Conservation (phyloP, 2,888 invertebrate genomes). For the Myopa testacea region DNA sequence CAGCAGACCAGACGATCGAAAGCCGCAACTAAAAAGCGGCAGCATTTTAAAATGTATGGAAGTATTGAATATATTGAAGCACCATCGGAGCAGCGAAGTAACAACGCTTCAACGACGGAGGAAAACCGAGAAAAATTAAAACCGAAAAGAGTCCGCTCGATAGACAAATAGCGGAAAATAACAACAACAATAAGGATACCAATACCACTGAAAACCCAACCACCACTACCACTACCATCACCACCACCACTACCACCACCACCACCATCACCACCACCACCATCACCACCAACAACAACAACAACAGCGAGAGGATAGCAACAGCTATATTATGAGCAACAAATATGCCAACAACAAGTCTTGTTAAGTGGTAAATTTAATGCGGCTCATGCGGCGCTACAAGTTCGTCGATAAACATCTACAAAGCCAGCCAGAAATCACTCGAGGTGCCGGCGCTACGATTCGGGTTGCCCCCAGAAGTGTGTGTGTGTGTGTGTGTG, state of each 20-base stretch:
- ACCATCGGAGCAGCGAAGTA: too few relatives aligned
- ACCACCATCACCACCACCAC: too few relatives aligned
- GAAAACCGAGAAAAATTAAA: background rate
- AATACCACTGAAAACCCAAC: background rate
- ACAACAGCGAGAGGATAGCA: too few relatives aligned
- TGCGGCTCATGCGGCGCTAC: slow-evolving; percentile 29
- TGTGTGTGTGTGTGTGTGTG: background rate
- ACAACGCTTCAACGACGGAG: background rate
- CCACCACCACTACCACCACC: too few relatives aligned
- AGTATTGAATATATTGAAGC: too few relatives aligned
- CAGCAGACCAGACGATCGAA: too few relatives aligned
- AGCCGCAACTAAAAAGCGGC: too few relatives aligned
- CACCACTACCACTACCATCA: too few relatives aligned
- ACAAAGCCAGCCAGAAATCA: slow-evolving; percentile 20
- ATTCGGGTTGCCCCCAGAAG: slow-evolving; percentile 8
- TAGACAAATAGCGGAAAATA: background rate
- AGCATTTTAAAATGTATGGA: too few relatives aligned
- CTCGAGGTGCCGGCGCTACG: slow-evolving; percentile 12
- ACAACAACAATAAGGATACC: background rate
- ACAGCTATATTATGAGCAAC: background rate
- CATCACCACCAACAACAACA: too few relatives aligned
- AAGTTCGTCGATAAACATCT: slow-evolving; percentile 32
- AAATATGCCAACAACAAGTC: slow-evolving; percentile 1
- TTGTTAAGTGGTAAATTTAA: slow-evolving; percentile 40
- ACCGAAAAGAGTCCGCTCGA: background rate